Conservation (phyloP, 1,140 invertebrate species). For the Calliopsis andreniformis region DNA sequence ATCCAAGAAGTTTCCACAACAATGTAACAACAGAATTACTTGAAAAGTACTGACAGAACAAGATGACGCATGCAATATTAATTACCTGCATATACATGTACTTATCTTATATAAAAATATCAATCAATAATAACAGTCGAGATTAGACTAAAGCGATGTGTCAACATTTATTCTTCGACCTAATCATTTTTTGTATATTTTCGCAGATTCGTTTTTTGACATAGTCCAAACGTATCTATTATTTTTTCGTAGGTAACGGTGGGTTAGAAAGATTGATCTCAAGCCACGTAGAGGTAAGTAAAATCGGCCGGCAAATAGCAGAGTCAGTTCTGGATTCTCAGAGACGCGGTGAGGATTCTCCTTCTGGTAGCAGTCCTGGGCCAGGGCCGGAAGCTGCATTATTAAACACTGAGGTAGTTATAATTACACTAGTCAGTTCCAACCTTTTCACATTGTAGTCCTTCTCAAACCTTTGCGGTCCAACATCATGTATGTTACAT, state of each 20-base stretch:
- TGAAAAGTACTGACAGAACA: no score
- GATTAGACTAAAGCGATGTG: no score
- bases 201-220: no score
- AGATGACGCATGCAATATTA: no score
- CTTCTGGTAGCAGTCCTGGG: constrained; percentile 80
- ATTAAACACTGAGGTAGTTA: constrained; percentile 73
- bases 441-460: neutral
- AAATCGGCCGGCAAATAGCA: constrained; percentile 90
- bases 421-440: neutral
- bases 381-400: constrained; percentile 72
- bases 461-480: neutral
- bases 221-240: neutral
- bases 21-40: no score
- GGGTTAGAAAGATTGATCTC: constrained; percentile 87
- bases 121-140: no score
- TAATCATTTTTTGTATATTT: no score
- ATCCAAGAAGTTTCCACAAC: no score
- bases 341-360: constrained; percentile 81
- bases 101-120: no score
- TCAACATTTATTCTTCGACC: no score
- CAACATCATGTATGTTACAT: no score
- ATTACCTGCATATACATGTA: no score
- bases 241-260: constrained; percentile 72
- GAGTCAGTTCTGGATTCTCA: constrained; percentile 86
- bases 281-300: constrained; percentile 89